Evolutionary conservation across 2,888 invertebrate species (phyloP), one percentile per base, ranked within the genome.

Genomic region (Chydorus sphaericus): DNA sequence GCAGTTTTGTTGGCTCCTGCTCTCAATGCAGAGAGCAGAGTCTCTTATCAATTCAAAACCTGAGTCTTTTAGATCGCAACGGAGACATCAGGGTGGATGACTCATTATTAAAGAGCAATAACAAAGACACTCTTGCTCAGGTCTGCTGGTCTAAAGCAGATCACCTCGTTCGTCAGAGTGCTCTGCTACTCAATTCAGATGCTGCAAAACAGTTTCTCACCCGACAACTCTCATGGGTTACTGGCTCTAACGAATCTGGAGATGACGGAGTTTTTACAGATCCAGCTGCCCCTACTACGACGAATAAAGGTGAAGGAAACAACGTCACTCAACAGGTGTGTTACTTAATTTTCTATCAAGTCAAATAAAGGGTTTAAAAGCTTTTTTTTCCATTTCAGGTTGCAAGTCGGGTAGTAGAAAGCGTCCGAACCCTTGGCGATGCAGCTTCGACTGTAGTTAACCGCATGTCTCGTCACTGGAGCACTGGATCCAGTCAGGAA

Each of bases 101-200:
- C n/a, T n/a, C n/a, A n/a, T n/a, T n/a, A n/a, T n/a, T 44, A 4
- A 44, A 44, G 14, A 28, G 28, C 10, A 54, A 31, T 44, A n/a
- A 18, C 51, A n/a, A 14, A 8, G 38, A 30, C 44, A 18, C 29
- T 14, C 6, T 52, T 4, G 51, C 53, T 30, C 28, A 36, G 28
- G 38, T 50, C 37, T 51, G 52, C n/a, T 55, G 55, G 55, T 48
- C 48, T 2, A 55, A 48, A 36, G 48, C 49, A n/a, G 55, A 55
- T 23, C 23, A 31, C 26, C 20, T 55, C 48, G 68, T 68, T 54
- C 77, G 77, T 64, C 70, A 74, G 57, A 82, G 81, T 64, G 79
- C 81, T 63, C 79, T 82, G 63, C 81, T 84, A 66, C 79, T 84
- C n/a, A 83, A 85, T 66, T 82, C 83, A 29, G 82, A 82, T 71